Percentiles rank a stretch among this genome's conserved stretches.
Evolutionary conservation across 1,140 invertebrate genomes (phyloP).

Genomic region (Ruditapes philippinarum): DNA sequence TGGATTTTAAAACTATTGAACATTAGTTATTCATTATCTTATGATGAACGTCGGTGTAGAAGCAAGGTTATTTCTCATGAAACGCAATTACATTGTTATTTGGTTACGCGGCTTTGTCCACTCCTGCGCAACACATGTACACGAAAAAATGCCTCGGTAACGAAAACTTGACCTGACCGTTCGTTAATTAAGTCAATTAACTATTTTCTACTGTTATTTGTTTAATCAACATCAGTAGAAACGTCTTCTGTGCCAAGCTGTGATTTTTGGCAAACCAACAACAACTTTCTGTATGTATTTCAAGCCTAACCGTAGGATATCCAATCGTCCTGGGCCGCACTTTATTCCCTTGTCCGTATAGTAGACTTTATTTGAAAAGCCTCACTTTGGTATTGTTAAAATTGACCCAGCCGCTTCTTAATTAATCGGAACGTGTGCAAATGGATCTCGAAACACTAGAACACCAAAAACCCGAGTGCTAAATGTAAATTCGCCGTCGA

Average conservation of each 20-base stretch:
- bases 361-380: too few species aligned
- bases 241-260: constrained; percentile 25
- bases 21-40: too few species aligned
- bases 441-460: constrained; percentile 30
- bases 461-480: neutral
- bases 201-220: constrained; percentile 55
- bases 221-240: constrained; percentile 53
- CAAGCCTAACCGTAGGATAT: neutral
- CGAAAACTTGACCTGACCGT: constrained; percentile 54
- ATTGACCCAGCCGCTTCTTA: constrained; percentile 1
- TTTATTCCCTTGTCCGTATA: neutral
- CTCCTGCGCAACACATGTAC: constrained; percentile 34
- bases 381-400: neutral
- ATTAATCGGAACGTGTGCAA: constrained; percentile 21
- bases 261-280: constrained; percentile 49
- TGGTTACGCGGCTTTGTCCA: neutral
- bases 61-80: too few species aligned
- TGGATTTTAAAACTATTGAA: too few species aligned
- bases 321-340: neutral
- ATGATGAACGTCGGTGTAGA: too few species aligned
- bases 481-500: constrained; percentile 19
- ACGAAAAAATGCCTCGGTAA: neutral
- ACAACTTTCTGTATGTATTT: constrained; percentile 5
- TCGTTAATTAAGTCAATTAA: constrained; percentile 63
- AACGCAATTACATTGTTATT: too few species aligned